Base-by-base conservation (phyloP, 2,888 invertebrate species). In the Drosophila birchii region DNA sequence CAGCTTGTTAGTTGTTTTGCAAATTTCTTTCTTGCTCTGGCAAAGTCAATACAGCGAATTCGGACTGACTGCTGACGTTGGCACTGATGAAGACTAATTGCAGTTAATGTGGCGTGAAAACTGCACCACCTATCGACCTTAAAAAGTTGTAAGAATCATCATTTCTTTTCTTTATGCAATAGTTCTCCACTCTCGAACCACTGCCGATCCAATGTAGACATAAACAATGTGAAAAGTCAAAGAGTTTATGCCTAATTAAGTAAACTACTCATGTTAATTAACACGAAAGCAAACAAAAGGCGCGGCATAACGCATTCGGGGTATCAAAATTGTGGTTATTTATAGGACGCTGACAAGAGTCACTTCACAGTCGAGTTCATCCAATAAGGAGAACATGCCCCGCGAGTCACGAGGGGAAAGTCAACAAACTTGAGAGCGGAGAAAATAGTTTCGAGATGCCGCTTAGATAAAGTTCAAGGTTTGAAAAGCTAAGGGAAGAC, bases 261-360 rank as follows among this genome's bases (percentile, higher is more conserved):
- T 73, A 84, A 86, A 86, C 88, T 88, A 81, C 88, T 88, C 79
- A 71, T 79, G 84, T 84, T 86, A 88, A 86, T 86, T 88, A 86
- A 86, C 86, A 78, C 77, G 69, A 78, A 78, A 75, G 73, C 78
- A 86, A 80, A 81, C 78, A 86, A 83, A 71, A 77, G 58, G 60
- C 54, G 51, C 36, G 60, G 34, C 58, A 41, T 36, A n/a, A 36
- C 38, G 54, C 34, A 55, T 57, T 72, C 39, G 57, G 67, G 38
- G 66, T 47, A 54, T 57, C 57, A 55, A 32, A 49, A 54, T 34
- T 23, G n/a, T 0, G 38, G 51, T 58, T 73, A 73, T 73, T 66
- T 64, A 73, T 73, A 74, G 67, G 62, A 45, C 26, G 53, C 53
- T 41, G 54, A 51, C 70, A 60, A 60, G 69, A 49, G 39, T 29